These are phyloP conservation scores for Perithous albicinctus DNA, from an alignment of 2,888 invertebrate genomes.

Conservation along the genomic window DNA sequence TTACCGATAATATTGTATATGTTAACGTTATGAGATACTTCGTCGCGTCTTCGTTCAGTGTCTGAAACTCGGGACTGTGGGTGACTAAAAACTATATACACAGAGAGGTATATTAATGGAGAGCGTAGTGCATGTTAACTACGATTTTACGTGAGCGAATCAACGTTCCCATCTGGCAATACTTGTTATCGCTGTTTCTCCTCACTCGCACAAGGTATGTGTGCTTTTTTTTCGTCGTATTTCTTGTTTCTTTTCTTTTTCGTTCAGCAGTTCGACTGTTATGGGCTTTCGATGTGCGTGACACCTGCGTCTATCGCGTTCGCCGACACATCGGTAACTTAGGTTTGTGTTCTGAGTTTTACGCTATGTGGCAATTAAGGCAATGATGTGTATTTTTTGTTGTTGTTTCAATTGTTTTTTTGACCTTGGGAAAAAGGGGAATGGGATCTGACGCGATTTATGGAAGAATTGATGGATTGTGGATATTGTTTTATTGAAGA, in stretches of 20 bases:
- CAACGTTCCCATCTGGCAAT: slow-evolving; percentile 20
- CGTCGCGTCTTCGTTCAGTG: slow-evolving; percentile 57
- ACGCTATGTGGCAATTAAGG: slow-evolving; percentile 15
- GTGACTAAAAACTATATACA: slow-evolving; percentile 43
- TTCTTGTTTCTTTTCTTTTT: too few relatives aligned
- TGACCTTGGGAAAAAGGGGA: too few relatives aligned
- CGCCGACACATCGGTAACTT: neutral
- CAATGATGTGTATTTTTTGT: neutral
- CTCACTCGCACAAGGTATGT: slow-evolving; percentile 78
- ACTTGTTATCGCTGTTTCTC: slow-evolving; percentile 74
- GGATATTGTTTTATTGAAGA: neutral
- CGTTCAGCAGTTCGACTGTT: neutral
- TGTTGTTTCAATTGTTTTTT: neutral
- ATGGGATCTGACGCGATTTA: too few relatives aligned
- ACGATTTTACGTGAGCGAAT: neutral
- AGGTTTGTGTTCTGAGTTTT: neutral
- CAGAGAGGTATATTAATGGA: slow-evolving; percentile 34
- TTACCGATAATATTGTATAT: slow-evolving; percentile 2
- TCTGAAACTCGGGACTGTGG: slow-evolving; percentile 38
- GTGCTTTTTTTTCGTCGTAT: too few relatives aligned
- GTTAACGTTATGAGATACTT: slow-evolving; percentile 59
- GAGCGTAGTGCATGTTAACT: slow-evolving; percentile 19
- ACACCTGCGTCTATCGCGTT: slow-evolving; percentile 20
- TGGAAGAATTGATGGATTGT: neutral
- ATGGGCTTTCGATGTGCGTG: neutral